These are phyloP conservation scores for Dysdera silvatica DNA, from an alignment of 1,140 invertebrate genomes.

Conservation along the genomic window DNA sequence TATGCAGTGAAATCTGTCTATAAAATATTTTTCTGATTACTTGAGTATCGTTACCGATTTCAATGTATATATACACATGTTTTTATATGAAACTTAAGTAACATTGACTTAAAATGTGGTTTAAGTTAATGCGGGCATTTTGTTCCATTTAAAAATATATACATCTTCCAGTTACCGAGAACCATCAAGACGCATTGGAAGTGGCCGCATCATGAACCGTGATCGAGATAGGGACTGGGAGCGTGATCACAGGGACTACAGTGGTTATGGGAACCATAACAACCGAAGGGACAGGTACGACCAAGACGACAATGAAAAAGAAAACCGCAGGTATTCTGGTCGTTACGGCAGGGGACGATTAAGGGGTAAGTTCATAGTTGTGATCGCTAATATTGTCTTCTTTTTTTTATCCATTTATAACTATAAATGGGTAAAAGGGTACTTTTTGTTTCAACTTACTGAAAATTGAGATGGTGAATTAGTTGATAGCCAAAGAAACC, in stretches of 20 bases:
- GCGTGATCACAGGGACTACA: constrained; percentile 34
- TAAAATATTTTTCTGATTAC: too few relatives aligned
- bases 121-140: not conserved
- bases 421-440: too few relatives aligned
- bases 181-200: constrained; percentile 58
- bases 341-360: constrained; percentile 21
- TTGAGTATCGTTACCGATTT: too few relatives aligned
- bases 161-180: constrained; percentile 35
- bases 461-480: too few relatives aligned
- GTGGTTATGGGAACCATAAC: constrained; percentile 24
- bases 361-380: not conserved
- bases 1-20: too few relatives aligned
- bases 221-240: constrained; percentile 47
- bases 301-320: constrained; percentile 35
- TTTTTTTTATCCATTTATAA: not conserved
- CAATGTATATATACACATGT: too few relatives aligned
- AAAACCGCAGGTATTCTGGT: constrained; percentile 25
- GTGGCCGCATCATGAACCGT: constrained; percentile 63
- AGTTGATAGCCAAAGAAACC: too few relatives aligned
- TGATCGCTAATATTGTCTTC: not conserved
- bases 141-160: not conserved
- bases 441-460: too few relatives aligned
- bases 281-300: constrained; percentile 35
- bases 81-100: too few relatives aligned
- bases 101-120: too few relatives aligned